Evolutionary conservation across 92 coral and sea anemone species (phyloP), one percentile per base, ranked within the genome.

Genomic region (Virgularia gustaviana): DNA sequence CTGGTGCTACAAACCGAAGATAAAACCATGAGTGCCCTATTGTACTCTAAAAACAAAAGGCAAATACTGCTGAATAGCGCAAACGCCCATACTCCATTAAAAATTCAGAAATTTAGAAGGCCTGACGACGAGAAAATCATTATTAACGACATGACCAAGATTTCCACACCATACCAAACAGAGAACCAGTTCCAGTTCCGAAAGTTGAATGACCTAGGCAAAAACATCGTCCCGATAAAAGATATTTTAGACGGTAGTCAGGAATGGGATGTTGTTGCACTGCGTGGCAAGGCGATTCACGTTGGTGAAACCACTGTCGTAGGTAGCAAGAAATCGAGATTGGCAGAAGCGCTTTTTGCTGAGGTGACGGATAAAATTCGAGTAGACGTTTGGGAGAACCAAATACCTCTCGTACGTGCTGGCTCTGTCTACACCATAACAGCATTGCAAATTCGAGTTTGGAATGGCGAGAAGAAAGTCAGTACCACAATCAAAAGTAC

Each of bases 81-180:
- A 37, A 27, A 71, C 23, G 57, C 39, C 41, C 83, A 54, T 51
- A 70, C 79, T 37, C 72, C 84, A 10, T 57, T 82, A 32, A 86
- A 86, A 53, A 75, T 86, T 57, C 36, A 35, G 31, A 45, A 74
- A 34, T 82, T 71, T 35, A 82, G 87, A 22, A 82, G 84, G 8
- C 57, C 27, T 12, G 87, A 86, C 29, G 37, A 71, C 20, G 36
- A 36, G 18, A 86, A 86, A 62, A 18, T 71, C 11, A 76, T 86
- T 29, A 76, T 85, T 6, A 85, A 77, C 76, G 83, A 85, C 44
- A 85, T 85, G 86, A 77, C 81, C 38, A 76, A 65, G 24, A 70
- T 81, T 36, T 34, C 80, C 32, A 33, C 71, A 39, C 86, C 86
- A 29, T 52, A 81, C 19, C 79, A 78, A 47, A 47, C 56, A 20